Percentiles rank a stretch among this genome's conserved stretches.
Conservation (phyloP, 2,797 vertebrate genomes). For the Urosaurus nigricauda region DNA sequence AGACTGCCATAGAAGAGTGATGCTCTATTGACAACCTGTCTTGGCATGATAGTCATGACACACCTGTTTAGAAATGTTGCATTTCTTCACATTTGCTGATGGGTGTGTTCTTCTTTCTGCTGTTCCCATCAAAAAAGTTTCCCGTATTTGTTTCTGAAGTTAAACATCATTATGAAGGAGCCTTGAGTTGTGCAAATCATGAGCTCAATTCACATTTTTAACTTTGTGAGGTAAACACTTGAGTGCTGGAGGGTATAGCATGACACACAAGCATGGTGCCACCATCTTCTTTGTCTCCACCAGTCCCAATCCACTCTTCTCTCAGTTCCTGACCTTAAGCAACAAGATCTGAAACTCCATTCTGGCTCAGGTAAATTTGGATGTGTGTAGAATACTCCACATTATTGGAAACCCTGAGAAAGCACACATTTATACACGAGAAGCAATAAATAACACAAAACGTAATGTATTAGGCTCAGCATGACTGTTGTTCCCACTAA, state of each 20-base stretch:
- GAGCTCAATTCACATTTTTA: not conserved
- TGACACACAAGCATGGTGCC: too few relatives aligned
- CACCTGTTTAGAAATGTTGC: conserved; percentile 39
- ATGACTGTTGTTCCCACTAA: not conserved
- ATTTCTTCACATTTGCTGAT: conserved; percentile 29
- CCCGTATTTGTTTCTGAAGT: not conserved
- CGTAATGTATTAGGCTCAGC: not conserved
- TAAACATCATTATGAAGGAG: conserved; percentile 22
- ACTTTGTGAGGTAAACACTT: too few relatives aligned
- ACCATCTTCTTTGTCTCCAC: too few relatives aligned
- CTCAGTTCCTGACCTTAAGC: too few relatives aligned
- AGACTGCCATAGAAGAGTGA: not conserved
- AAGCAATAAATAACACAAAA: not conserved
- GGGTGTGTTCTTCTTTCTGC: not conserved
- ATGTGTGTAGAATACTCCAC: too few relatives aligned
- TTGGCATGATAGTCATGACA: conserved; percentile 9
- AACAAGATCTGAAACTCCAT: too few relatives aligned
- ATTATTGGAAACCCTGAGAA: not conserved
- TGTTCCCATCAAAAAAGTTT: conserved; percentile 23
- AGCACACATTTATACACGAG: not conserved
- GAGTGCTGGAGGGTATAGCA: too few relatives aligned
- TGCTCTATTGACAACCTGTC: conserved; percentile 23
- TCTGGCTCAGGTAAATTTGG: too few relatives aligned
- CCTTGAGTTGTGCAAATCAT: conserved; percentile 22
- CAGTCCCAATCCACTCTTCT: too few relatives aligned